Evolutionary conservation across 2,797 vertebrate genomes (phyloP).

Genomic region (Dipus sagitta): DNA sequence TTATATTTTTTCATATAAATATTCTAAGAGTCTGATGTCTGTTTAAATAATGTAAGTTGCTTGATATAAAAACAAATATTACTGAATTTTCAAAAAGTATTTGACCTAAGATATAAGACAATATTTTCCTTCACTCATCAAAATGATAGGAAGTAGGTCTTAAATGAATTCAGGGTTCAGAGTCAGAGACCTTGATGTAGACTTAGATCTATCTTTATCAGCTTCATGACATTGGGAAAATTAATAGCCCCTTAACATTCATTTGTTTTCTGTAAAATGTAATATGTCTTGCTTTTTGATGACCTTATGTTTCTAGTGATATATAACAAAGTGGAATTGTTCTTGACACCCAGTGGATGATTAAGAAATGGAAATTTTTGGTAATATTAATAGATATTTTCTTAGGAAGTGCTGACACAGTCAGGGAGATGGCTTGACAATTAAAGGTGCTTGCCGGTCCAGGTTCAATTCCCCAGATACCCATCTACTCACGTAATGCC

Average conservation of each 20-base stretch:
- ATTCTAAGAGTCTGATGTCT: not conserved
- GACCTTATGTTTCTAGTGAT: not conserved
- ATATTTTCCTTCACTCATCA: not conserved
- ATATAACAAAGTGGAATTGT: not conserved
- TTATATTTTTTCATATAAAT: not conserved
- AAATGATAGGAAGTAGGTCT: not conserved
- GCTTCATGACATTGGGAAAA: not conserved
- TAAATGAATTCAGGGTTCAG: not conserved
- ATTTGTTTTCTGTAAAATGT: constrained; percentile 25
- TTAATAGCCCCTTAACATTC: not conserved
- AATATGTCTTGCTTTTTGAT: not conserved
- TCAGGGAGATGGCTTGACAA: too few species aligned
- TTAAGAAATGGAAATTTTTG: not conserved
- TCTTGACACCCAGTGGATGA: not conserved
- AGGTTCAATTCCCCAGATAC: too few species aligned
- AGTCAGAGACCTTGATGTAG: not conserved
- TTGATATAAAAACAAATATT: not conserved
- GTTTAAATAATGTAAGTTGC: not conserved
- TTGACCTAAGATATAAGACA: not conserved
- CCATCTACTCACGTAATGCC: too few species aligned
- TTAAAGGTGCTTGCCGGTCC: too few species aligned
- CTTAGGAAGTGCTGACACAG: not conserved
- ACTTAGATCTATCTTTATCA: not conserved
- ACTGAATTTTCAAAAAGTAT: not conserved
- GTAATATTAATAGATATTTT: not conserved